Evolutionary conservation across 2,888 invertebrate species (phyloP), one percentile per base, ranked within the genome.

Genomic region (Cryptocheilus praepositus): DNA sequence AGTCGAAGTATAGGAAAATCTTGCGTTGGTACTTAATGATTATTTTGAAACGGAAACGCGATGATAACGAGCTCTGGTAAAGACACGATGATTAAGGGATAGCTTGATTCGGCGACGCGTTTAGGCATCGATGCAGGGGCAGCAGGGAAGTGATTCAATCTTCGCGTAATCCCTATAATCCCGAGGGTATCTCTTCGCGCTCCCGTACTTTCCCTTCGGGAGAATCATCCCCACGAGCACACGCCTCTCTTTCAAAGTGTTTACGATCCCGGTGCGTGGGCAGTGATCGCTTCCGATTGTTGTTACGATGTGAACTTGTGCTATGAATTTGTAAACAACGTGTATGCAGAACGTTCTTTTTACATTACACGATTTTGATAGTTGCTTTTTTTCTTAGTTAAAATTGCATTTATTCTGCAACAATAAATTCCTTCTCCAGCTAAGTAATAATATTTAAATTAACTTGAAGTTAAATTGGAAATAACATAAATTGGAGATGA

Each of bases 91-190:
- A 84, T 86, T 84, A 83, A 84, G 76, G 82, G 80, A 71, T 72
- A 75, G 80, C 71, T 76, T 72, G 80, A 67, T 36, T 36, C 60
- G 65, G 76, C 76, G 81, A 79, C 80, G 76, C 81, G 70, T 83
- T 82, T 81, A 76, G 73, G 74, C 74, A 76, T 71, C 79, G 62
- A 58, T 62, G 68, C 67, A 71, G 80, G 70, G 73, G 73, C 77
- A 76, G 77, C 75, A 80, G 73, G 82, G 79, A 84, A 83, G 83
- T 85, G 85, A 86, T 85, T 85, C 85, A 83, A 84, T 84, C 82
- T 82, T 77, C 73, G 76, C 81, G 81, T 85, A 86, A 85, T 86
- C 85, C 79, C 79, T 79, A 75, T 86, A 84, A 86, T 86, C 85
- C 83, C 83, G 55, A 54, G 83, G 81, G 81, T 77, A 84, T 81